Evolutionary conservation across 2,888 invertebrate genomes (phyloP).

Genomic region (Catocala fraxini): DNA sequence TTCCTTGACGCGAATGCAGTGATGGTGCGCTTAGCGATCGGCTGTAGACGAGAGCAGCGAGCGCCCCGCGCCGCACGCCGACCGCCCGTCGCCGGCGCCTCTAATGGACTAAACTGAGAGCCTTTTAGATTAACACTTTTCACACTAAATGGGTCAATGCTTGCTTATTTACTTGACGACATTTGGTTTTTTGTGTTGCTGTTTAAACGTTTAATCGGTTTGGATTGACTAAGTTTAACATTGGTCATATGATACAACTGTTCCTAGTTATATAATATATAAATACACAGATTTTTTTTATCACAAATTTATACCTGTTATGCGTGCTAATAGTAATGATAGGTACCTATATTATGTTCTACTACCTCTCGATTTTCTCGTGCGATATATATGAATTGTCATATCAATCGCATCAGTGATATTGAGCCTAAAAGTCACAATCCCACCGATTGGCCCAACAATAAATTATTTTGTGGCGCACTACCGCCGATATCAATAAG

Average conservation of each 20-base stretch:
- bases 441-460: background rate
- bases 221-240: too few species aligned
- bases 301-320: too few species aligned
- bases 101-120: slow-evolving; percentile 62
- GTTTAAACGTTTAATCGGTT: background rate
- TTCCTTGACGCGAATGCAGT: background rate
- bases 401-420: too few species aligned
- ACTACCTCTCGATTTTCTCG: too few species aligned
- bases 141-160: slow-evolving; percentile 52
- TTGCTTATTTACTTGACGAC: slow-evolving; percentile 42
- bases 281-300: too few species aligned
- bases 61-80: slow-evolving; percentile 25
- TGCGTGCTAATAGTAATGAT: too few species aligned
- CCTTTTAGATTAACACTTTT: slow-evolving; percentile 66
- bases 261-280: too few species aligned
- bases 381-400: too few species aligned
- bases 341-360: too few species aligned
- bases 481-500: slow-evolving; percentile 7
- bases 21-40: slow-evolving; percentile 40
- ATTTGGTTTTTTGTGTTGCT: slow-evolving; percentile 13
- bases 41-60: slow-evolving; percentile 21
- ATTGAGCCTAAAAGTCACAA: background rate
- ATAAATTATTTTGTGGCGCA: background rate
- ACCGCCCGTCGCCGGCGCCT: slow-evolving; percentile 59
- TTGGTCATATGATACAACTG: too few species aligned